Evolutionary conservation across 2,797 vertebrate genomes (phyloP), one percentile per base, ranked within the genome.

Genomic region (Bufotes viridis): DNA sequence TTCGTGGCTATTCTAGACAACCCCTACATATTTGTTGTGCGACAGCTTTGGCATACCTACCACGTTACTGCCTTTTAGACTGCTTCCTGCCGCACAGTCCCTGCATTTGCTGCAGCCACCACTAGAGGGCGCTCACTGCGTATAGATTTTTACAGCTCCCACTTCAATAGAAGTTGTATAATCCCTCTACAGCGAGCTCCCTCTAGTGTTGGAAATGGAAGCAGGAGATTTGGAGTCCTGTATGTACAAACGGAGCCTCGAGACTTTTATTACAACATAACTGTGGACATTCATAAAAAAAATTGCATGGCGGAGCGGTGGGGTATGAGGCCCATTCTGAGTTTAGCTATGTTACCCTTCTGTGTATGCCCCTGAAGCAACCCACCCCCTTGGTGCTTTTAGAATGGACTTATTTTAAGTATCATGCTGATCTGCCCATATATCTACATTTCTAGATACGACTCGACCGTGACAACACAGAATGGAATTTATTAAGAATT

Each of bases 401-500:
- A n/a, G 42, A 22, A n/a, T 42, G 3, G 3, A n/a, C 22, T 58
- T 80, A 42, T 81, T 81, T 81, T 63, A 13, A 12, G 29, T 3
- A 10, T 34, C 9, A 0, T 5, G 9, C 26, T 15, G 26, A 10
- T 17, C 29, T 60, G n/a, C 53, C 20, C 81, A 72, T 72, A 34
- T 84, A 74, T 84, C 74, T 26, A 74, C 55, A 70, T 84, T 58
- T 58, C 67, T 58, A 49, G 65, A 69, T 29, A 26, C 6, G 2
- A 7, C 63, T 42, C 81, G 13, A 53, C 18, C 13, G 17, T 87
- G 81, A 83, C 49, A 7, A 78, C n/a, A 13, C 24, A 18, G 80
- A 87, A 82, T 67, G 78, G 81, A 87, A 87, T 87, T 67, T 83
- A 42, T 78, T 61, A 49, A 67, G 82, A 82, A 18, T 67, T 87